Evolutionary conservation across 1,140 invertebrate genomes (phyloP), one percentile per base, ranked within the genome.

Genomic region (Drepana arcuata): DNA sequence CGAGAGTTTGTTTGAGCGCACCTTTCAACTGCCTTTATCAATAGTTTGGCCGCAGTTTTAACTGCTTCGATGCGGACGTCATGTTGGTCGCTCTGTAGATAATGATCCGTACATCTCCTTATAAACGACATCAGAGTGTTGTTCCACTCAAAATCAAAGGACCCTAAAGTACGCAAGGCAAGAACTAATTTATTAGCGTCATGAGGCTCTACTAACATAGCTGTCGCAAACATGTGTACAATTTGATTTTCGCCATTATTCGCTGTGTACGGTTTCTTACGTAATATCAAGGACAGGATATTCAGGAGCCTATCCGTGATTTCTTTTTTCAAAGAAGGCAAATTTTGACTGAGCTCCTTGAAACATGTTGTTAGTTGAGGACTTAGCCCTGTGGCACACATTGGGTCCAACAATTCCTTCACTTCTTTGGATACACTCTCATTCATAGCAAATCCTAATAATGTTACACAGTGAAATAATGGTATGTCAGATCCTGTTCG

Each of bases 91-190:
- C 92, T 94, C 2, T 89, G 90, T n/a, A 99, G 84, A 68, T 96
- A 98, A 70, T 94, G 88, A 62, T 98, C 95, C 2, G 95, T 94
- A 82, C 96, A 98, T 44, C 95, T 88, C 35, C 92, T 87, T 0
- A 98, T 94, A 84, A 98, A 98, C 56, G 96, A 95, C 51, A 98
- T 88, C 39, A 98, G 80, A 16, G 93, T 95, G 73, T 97, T 94
- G 67, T 96, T 94, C 30, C 95, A 95, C 71, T 99, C 95, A 82
- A 99, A 99, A 81, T 99, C 96, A 77, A 99, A 99, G 1, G 91
- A 94, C 3, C 96, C 96, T 0, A 99, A 85, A 1, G 97, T 99
- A 56, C 93, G 89, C 1, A 99, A 80, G 0, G 97, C 98, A 13
- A 99, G 80, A 1, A 98, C 95, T 31, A 96, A 92, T 40, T 92